Percentiles rank a stretch among this genome's conserved stretches.
phyloP scores from a whole-genome alignment of 2,113 vertebrate genomes.

The Hypomesus transpacificus region DNA sequence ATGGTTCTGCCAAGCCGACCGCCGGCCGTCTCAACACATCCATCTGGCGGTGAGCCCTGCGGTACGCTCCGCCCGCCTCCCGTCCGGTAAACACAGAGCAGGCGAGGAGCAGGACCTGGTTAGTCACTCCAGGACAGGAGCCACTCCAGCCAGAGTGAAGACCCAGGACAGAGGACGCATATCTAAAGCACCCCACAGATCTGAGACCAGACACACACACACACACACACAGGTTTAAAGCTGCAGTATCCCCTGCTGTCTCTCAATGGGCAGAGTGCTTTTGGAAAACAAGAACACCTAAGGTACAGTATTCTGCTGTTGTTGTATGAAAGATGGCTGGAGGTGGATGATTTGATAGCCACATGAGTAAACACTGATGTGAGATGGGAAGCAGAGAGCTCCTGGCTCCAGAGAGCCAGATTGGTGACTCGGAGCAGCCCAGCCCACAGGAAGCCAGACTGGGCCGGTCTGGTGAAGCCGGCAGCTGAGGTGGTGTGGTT shows the following conservation, averaged over 20 bases:
- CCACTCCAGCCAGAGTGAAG: background rate
- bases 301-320: slow-evolving; percentile 43
- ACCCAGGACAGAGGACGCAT: too few species aligned
- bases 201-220: background rate
- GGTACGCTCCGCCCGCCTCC: background rate
- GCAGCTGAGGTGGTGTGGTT: background rate
- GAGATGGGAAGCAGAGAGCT: slow-evolving; percentile 13
- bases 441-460: too few species aligned
- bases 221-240: slow-evolving; percentile 18
- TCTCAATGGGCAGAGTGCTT: slow-evolving; percentile 40
- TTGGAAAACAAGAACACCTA: slow-evolving; percentile 23
- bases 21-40: background rate
- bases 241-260: slow-evolving; percentile 31
- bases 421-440: too few species aligned
- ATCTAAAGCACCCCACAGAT: background rate
- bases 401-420: background rate
- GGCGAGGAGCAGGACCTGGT: background rate
- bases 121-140: background rate
- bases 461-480: too few species aligned
- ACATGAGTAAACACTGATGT: background rate
- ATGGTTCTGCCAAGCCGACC: background rate
- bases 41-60: background rate
- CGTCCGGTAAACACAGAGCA: background rate
- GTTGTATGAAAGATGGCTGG: background rate
- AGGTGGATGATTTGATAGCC: background rate